Conservation (phyloP, 2,797 vertebrate species). For the Loris lydekkerianus region DNA sequence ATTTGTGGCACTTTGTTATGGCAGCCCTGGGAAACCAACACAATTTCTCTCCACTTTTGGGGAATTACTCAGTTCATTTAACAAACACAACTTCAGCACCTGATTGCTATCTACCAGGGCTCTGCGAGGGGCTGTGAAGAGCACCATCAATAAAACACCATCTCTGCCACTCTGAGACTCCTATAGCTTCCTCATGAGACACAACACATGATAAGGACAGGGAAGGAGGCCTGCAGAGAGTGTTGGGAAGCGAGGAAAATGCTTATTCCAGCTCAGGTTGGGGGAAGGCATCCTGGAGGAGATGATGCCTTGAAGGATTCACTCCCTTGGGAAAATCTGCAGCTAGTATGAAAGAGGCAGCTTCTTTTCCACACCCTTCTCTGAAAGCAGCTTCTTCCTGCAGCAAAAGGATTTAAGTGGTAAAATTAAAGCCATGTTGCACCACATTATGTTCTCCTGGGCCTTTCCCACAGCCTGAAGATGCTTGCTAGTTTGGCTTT, state of each 20-base stretch:
- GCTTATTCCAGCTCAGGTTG: background rate
- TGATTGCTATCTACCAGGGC: background rate
- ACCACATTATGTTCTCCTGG: background rate
- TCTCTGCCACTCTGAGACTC: background rate
- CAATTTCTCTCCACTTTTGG: background rate
- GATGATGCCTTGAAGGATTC: background rate
- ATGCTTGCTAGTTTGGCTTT: conserved; percentile 6
- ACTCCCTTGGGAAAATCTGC: conserved; percentile 19
- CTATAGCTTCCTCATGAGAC: background rate
- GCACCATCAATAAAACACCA: background rate
- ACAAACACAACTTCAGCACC: conserved; percentile 49
- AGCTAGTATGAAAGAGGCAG: background rate
- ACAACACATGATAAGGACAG: background rate
- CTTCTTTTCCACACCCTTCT: conserved; percentile 41
- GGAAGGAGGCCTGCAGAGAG: background rate
- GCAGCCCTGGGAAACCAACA: background rate
- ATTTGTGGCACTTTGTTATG: background rate
- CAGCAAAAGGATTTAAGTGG: background rate
- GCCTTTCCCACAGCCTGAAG: conserved; percentile 2
- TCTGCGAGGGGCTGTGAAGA: conserved; percentile 27
- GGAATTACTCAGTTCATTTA: background rate
- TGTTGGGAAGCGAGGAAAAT: background rate
- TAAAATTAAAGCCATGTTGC: background rate
- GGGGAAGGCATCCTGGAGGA: conserved; percentile 41
- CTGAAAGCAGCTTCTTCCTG: conserved; percentile 47